Evolutionary conservation across 2,113 vertebrate genomes (phyloP).

Genomic region (Neogobius melanostomus): DNA sequence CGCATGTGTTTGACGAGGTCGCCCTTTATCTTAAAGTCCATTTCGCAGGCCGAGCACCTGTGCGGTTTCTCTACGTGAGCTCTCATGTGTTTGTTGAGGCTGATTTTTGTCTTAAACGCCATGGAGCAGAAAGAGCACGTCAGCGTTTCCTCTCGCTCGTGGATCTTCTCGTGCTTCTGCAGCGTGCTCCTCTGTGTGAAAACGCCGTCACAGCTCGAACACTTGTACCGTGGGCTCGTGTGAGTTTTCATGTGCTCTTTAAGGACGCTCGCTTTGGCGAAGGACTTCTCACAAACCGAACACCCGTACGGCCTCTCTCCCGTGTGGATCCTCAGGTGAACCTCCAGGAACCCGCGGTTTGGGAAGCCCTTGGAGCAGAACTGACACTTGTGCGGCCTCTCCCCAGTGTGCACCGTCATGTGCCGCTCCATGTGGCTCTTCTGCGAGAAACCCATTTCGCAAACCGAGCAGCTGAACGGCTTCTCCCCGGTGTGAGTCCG

Average conservation of each 20-base stretch:
- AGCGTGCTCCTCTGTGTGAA: not conserved
- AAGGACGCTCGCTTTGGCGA: not conserved
- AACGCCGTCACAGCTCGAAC: not conserved
- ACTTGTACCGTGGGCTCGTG: not conserved
- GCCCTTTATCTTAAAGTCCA: not conserved
- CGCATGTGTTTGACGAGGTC: not conserved
- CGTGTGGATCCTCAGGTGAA: not conserved
- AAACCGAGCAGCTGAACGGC: not conserved
- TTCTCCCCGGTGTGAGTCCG: not conserved
- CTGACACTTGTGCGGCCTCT: not conserved
- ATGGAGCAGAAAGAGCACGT: not conserved
- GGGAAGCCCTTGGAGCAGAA: not conserved
- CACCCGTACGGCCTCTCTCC: not conserved
- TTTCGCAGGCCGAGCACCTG: not conserved
- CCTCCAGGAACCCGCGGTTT: not conserved
- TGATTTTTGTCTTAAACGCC: not conserved
- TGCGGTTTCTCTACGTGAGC: not conserved
- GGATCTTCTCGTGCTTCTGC: not conserved
- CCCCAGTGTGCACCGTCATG: not conserved
- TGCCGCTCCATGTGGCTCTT: not conserved
- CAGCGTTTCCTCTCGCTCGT: not conserved
- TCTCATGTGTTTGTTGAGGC: not conserved
- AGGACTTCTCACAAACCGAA: not conserved
- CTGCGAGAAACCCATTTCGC: not conserved
- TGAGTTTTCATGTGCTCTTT: not conserved